Conservation (phyloP, 2,113 vertebrate genomes). For the Antigone vipio region DNA sequence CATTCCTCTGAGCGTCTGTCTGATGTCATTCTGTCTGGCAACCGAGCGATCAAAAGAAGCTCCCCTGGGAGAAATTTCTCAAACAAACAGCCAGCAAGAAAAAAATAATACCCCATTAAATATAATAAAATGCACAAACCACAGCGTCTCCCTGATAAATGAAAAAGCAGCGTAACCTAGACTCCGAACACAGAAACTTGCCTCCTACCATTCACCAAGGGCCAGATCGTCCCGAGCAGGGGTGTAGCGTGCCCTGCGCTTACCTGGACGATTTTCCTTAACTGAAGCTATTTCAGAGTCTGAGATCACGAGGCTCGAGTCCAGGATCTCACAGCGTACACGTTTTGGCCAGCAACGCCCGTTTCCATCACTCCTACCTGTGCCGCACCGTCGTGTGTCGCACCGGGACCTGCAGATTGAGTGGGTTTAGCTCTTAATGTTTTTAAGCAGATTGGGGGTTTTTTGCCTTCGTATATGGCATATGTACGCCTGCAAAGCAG, state of each 20-base stretch:
- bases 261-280: neutral
- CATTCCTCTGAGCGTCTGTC: constrained; percentile 20
- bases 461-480: neutral
- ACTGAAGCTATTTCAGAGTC: neutral
- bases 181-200: neutral
- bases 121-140: neutral
- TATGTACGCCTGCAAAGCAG: neutral
- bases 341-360: neutral
- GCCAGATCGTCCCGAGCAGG: neutral
- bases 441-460: neutral
- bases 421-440: neutral
- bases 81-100: constrained; percentile 47
- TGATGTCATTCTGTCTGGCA: constrained; percentile 67
- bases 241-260: neutral
- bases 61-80: constrained; percentile 53
- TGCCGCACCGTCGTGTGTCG: neutral
- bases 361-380: neutral
- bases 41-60: neutral
- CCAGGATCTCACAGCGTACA: neutral
- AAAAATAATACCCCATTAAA: constrained; percentile 53
- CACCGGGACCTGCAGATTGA: neutral
- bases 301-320: neutral
- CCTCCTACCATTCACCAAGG: neutral
- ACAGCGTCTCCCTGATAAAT: neutral
- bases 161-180: neutral